Evolutionary conservation across 1,140 invertebrate species (phyloP), one percentile per base, ranked within the genome.

Genomic region (Globodera ellingtonae): DNA sequence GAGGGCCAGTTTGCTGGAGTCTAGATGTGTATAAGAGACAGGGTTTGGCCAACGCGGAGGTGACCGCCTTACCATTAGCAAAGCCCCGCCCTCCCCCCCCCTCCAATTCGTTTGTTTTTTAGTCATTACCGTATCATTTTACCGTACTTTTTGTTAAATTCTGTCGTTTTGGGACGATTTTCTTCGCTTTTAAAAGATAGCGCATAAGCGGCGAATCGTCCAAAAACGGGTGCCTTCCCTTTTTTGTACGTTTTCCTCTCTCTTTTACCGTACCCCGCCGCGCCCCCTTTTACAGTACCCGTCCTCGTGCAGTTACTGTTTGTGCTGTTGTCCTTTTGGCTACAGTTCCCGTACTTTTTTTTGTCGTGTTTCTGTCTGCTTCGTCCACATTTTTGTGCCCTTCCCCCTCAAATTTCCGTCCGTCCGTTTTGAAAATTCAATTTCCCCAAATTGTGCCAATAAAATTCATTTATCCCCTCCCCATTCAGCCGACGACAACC

Each of bases 401-500:
- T 9, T 10, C 75, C 46, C 74, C 15, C 24, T 24, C 50, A 3
- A 77, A n/a, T 67, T 76, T 62, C 67, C 44, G 8, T 46, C 52
- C 4, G 50, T 21, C 47, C 62, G 62, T 56, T 74, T 75, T 74
- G 10, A 13, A 18, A 35, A 50, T 46, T 74, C 65, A 15, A 48
- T 79, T 35, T 2, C 35, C 35, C 35, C 35, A 35, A 35, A 35
- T 35, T 35, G 35, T 35, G 35, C 35, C 35, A 35, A 35, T 35
- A 35, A 24, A 24, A 35, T 35, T 35, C 35, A 47, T 21, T 10
- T n/a, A n/a, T 21, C 8, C 48, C 15, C 35, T 47, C 5, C 50
- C 65, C 18, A 78, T 82, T 66, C 56, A 78, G 71, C 69, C 72
- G 62, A 80, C 62, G 66, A 86, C 75, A 85, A 85, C 48, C 69